Percentiles rank a stretch among this genome's conserved stretches.
phyloP scores from a whole-genome alignment of 2,113 vertebrate genomes.

The Poeciliopsis retropinna region DNA sequence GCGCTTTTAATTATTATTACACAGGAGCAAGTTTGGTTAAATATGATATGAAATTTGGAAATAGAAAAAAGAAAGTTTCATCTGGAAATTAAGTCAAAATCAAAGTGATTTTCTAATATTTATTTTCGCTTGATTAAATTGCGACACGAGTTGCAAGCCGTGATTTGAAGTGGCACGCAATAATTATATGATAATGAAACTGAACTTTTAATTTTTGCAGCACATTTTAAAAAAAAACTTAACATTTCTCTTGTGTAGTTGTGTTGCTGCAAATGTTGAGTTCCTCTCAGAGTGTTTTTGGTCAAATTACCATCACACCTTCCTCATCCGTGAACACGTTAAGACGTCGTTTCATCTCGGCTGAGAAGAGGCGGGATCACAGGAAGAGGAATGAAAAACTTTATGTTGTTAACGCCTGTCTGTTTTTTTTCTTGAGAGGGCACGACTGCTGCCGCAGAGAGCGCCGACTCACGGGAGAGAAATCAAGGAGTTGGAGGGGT shows the following conservation, averaged over 20 bases:
- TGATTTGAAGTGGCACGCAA: neutral
- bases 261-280: conserved; percentile 17
- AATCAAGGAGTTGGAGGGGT: conserved; percentile 2
- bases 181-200: neutral
- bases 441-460: conserved; percentile 65
- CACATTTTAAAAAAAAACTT: neutral
- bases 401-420: conserved; percentile 73
- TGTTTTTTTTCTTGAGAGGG: conserved; percentile 68
- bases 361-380: conserved; percentile 55
- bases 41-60: neutral
- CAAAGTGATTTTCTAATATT: neutral
- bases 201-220: conserved; percentile 3
- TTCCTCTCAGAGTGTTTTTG: conserved; percentile 26
- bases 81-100: neutral
- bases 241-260: conserved; percentile 29
- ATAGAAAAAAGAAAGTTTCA: neutral
- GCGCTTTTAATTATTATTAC: neutral
- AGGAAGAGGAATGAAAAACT: conserved; percentile 50
- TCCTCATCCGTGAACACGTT: conserved; percentile 59
- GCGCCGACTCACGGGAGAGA: conserved; percentile 57
- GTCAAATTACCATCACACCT: conserved; percentile 63
- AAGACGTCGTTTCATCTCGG: conserved; percentile 69
- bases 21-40: neutral
- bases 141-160: neutral
- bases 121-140: neutral